Evolutionary conservation across 2,113 vertebrate species (phyloP).

Genomic region (Mola mola): DNA sequence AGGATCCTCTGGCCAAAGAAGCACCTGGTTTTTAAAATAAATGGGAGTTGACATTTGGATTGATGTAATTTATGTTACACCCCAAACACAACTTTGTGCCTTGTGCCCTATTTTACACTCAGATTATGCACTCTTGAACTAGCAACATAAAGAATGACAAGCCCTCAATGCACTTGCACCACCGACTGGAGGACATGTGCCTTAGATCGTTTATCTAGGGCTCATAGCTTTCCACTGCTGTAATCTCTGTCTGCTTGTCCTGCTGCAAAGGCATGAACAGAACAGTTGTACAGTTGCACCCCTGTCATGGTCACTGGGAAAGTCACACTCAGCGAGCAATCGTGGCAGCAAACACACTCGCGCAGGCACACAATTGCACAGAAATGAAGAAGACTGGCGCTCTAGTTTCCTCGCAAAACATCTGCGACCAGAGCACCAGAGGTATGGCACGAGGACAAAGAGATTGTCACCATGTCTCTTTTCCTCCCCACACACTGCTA

Average conservation of each 20-base stretch:
- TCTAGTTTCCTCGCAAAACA: slow-evolving; percentile 28
- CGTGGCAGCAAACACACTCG: slow-evolving; percentile 7
- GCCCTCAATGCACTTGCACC: no score
- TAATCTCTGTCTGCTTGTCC: slow-evolving; percentile 65
- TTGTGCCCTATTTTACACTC: no score
- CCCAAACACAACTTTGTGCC: no score
- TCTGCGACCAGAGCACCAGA: slow-evolving; percentile 11
- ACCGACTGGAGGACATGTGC: no score
- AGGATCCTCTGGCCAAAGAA: no score
- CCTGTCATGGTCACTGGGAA: slow-evolving; percentile 49
- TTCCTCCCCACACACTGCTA: not conserved
- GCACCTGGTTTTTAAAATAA: no score
- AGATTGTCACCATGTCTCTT: not conserved
- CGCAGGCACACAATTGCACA: slow-evolving; percentile 4
- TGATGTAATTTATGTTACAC: no score
- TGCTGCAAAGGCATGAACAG: slow-evolving; percentile 40
- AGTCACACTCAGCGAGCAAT: slow-evolving; percentile 27
- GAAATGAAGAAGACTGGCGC: slow-evolving; percentile 21
- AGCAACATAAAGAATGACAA: no score
- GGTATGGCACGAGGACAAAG: slow-evolving; percentile 2
- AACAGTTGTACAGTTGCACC: slow-evolving; percentile 32
- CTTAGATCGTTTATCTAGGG: no score
- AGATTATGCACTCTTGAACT: no score
- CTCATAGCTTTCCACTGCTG: slow-evolving; percentile 19
- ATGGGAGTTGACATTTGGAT: no score